Evolutionary conservation across 2,113 vertebrate genomes (phyloP).

Genomic region (Nibea albiflora): DNA sequence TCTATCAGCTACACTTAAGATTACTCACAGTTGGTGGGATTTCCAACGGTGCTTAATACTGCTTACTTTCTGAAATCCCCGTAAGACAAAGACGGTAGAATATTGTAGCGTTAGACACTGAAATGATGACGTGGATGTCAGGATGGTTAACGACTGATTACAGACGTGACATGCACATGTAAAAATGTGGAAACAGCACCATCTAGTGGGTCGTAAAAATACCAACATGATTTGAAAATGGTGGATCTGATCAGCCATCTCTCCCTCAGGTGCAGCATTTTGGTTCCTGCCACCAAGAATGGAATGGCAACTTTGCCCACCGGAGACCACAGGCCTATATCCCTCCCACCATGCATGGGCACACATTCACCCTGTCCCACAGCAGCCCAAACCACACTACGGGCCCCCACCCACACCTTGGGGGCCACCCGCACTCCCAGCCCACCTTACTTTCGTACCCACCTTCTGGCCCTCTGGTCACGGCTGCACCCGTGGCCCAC

Average conservation of each 20-base stretch:
- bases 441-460: slow-evolving; percentile 92
- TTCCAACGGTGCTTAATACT: not conserved
- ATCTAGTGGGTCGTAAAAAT: slow-evolving; percentile 53
- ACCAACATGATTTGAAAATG: not conserved
- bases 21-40: not conserved
- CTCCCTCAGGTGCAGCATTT: slow-evolving; percentile 92
- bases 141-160: not conserved
- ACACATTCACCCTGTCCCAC: slow-evolving; percentile 92
- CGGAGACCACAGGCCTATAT: slow-evolving; percentile 94
- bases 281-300: slow-evolving; percentile 91
- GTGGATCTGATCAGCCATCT: not conserved
- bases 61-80: not conserved
- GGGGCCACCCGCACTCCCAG: slow-evolving; percentile 89
- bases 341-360: slow-evolving; percentile 88
- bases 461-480: slow-evolving; percentile 87
- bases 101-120: slow-evolving; percentile 1
- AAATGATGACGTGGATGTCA: not conserved
- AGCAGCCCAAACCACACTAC: slow-evolving; percentile 91
- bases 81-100: not conserved
- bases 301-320: slow-evolving; percentile 94
- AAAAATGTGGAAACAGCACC: slow-evolving; percentile 34
- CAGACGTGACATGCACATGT: not conserved
- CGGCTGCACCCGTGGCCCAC: slow-evolving; percentile 92
- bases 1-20: not conserved
- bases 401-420: slow-evolving; percentile 89